Base-by-base conservation (phyloP, 2,113 vertebrate genomes). In the Mesoclemmys tuberculata region DNA sequence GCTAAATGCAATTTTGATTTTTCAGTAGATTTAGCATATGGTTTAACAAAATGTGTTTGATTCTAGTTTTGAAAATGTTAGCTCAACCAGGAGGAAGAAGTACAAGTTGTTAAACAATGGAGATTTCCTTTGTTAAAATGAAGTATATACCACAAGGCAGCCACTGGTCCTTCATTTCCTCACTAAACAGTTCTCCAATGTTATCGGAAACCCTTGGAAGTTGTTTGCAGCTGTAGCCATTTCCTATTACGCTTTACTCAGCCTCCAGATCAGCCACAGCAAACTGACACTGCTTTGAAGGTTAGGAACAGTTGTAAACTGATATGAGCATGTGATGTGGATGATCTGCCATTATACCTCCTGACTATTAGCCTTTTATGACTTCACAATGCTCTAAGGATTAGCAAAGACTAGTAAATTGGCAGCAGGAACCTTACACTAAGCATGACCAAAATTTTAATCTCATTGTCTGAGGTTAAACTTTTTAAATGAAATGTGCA, bases 151-250 rank as follows among this genome's bases (percentile, higher is more conserved):
- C 93, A 93, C 79, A 93, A 94, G 89, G 87, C 1, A 24, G 80
- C n/a, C 92, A 93, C 80, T 44, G 80, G 64, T 83, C 92, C 84
- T 96, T 94, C 91, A 95, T n/a, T 98, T 98, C 97, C 97, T 98
- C 91, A 89, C 91, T 91, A 88, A 92, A 77, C 51, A 83, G 95
- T 94, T 95, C 91, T 96, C 94, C 84, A 93, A 87, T 75, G 93
- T 90, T 95, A 97, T 96, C 97, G 97, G 99, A 99, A 99, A 98
- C 95, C 81, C 93, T 58, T 93, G 98, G 99, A 99, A 99, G 98
- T 99, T 98, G 97, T 99, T 98, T 98, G 97, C 98, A 98, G 96
- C 95, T 96, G 82, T 95, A 98, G 91, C 78, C 92, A 96, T 97
- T 99, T 99, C 99, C 99, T 98, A 97, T 98, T 98, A 98, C 96